phyloP scores from a whole-genome alignment of 2,113 vertebrate genomes.

The Suncus etruscus region DNA sequence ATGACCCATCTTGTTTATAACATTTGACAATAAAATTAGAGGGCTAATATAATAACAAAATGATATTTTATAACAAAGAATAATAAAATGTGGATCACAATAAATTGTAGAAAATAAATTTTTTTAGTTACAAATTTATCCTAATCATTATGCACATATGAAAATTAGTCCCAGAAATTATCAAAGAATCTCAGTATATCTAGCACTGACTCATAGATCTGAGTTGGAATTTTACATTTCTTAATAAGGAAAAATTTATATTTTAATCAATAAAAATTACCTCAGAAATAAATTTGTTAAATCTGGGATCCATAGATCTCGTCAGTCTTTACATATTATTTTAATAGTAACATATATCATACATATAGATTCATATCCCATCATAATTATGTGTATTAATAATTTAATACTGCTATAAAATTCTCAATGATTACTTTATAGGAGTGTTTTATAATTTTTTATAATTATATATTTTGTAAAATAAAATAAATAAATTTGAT shows the following conservation, averaged over 20 bases:
- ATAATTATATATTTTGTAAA: too few species aligned
- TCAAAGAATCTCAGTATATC: conserved; percentile 20
- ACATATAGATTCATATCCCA: too few species aligned
- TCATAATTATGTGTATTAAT: too few species aligned
- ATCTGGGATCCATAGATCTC: neutral
- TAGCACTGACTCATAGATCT: neutral
- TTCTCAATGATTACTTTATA: neutral
- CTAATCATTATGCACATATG: neutral
- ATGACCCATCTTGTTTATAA: conserved; percentile 8
- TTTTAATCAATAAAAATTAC: neutral
- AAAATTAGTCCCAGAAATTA: conserved; percentile 34
- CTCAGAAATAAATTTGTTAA: conserved; percentile 47
- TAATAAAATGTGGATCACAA: neutral
- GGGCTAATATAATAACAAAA: neutral
- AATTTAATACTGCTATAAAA: neutral
- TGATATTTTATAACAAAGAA: neutral
- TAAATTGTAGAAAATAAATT: neutral
- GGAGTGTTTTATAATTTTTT: too few species aligned
- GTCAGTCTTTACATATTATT: neutral
- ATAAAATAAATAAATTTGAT: neutral
- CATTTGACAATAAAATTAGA: conserved; percentile 8
- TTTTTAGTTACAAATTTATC: conserved; percentile 29
- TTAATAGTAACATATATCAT: neutral
- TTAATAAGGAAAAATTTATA: neutral
- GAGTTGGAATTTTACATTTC: conserved; percentile 32